Conservation (phyloP, 2,797 vertebrate genomes). For the Bovichtus variegatus region DNA sequence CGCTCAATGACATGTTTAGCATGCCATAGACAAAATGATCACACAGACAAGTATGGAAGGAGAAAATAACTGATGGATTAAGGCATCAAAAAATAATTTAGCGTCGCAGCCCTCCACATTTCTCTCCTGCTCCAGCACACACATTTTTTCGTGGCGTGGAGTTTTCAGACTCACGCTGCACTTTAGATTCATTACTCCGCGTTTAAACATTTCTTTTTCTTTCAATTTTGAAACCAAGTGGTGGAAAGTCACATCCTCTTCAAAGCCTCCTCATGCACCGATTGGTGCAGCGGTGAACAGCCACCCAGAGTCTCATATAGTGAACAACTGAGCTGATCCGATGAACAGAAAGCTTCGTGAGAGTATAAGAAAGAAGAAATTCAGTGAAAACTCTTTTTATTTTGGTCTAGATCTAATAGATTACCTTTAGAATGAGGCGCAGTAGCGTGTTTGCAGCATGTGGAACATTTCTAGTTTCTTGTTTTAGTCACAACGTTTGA, state of each 20-base stretch:
- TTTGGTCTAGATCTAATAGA: background rate
- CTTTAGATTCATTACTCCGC: background rate
- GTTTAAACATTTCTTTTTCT: background rate
- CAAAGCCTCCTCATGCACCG: background rate
- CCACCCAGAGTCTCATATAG: background rate
- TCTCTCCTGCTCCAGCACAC: background rate
- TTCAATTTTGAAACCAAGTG: no score
- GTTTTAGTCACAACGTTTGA: background rate
- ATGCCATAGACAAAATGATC: no score
- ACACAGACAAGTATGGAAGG: background rate
- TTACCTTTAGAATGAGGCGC: background rate
- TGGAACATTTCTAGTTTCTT: background rate
- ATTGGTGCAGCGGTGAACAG: background rate
- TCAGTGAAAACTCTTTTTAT: background rate
- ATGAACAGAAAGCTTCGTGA: background rate
- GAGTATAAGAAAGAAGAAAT: background rate
- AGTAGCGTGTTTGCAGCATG: background rate
- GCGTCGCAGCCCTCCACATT: no score
- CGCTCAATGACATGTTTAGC: background rate
- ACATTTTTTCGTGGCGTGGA: accelerated
- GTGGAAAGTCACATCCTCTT: background rate
- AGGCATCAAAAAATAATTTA: background rate
- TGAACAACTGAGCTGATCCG: background rate
- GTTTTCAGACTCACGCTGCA: background rate
- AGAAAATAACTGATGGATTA: background rate